Percentiles rank a stretch among this genome's conserved stretches.
Evolutionary conservation across 1,140 invertebrate genomes (phyloP).

Genomic region (Nymphalis io): DNA sequence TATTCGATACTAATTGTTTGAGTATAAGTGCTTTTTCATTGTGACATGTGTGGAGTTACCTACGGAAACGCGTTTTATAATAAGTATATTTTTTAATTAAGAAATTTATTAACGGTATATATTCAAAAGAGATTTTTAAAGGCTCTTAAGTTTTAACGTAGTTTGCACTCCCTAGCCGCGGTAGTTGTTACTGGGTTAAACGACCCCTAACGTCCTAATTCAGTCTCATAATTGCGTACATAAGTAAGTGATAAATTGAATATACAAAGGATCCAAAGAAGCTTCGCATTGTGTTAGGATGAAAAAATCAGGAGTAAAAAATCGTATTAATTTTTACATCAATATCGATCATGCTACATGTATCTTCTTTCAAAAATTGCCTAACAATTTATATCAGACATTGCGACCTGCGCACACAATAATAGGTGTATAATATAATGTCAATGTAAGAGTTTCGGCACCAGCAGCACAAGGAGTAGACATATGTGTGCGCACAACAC

Average conservation of each 20-base stretch:
- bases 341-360: background rate
- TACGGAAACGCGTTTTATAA: background rate
- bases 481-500: too few relatives aligned
- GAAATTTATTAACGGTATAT: background rate
- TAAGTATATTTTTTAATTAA: background rate
- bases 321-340: slow-evolving; percentile 28
- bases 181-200: slow-evolving; percentile 29
- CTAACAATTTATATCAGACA: background rate
- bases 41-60: background rate
- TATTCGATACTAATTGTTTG: background rate
- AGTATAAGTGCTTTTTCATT: background rate
- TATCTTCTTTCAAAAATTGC: background rate
- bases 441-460: too few relatives aligned
- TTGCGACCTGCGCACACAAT: slow-evolving; percentile 1
- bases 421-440: background rate
- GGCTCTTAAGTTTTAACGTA: background rate
- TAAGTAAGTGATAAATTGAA: slow-evolving; percentile 59
- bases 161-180: background rate
- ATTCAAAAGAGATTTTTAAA: background rate
- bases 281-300: slow-evolving; percentile 39
- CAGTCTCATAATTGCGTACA: slow-evolving; percentile 77
- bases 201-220: slow-evolving; percentile 64
- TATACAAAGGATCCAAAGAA: slow-evolving; percentile 60
- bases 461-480: too few relatives aligned
- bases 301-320: slow-evolving; percentile 43